Percentiles rank a stretch among this genome's conserved stretches.
phyloP scores from a whole-genome alignment of 1,140 invertebrate species.

The Polypedilum pembai region DNA sequence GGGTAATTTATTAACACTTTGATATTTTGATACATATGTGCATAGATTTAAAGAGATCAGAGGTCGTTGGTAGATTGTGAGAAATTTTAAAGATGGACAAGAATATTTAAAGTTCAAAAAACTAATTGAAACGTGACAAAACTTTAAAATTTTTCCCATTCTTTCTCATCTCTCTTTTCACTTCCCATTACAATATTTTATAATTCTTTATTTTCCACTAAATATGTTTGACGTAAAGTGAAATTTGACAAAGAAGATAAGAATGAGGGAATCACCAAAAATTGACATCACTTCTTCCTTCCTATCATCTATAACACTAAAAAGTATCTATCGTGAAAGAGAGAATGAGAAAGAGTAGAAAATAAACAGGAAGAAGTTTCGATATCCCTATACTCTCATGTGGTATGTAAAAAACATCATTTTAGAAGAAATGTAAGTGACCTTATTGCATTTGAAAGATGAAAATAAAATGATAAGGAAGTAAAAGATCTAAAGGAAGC shows the following conservation, averaged over 20 bases:
- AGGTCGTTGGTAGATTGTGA: too few relatives aligned
- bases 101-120: too few relatives aligned
- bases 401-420: neutral
- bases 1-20: conserved; percentile 1
- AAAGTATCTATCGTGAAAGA: neutral
- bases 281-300: conserved; percentile 1
- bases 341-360: neutral
- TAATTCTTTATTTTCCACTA: too few relatives aligned
- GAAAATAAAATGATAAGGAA: neutral
- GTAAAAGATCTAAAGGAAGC: neutral
- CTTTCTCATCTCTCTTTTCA: too few relatives aligned
- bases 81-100: too few relatives aligned
- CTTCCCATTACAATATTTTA: too few relatives aligned
- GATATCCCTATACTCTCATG: neutral
- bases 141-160: too few relatives aligned
- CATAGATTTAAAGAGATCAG: too few relatives aligned
- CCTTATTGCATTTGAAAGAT: neutral
- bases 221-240: neutral
- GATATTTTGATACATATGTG: neutral
- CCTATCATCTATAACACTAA: neutral
- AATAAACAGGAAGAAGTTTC: conserved; percentile 9
- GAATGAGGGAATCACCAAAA: neutral
- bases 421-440: neutral
- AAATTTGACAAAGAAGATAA: conserved; percentile 9
- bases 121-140: too few relatives aligned